These are phyloP conservation scores for Actias luna DNA, from an alignment of 2,888 invertebrate species.

Conservation along the genomic window DNA sequence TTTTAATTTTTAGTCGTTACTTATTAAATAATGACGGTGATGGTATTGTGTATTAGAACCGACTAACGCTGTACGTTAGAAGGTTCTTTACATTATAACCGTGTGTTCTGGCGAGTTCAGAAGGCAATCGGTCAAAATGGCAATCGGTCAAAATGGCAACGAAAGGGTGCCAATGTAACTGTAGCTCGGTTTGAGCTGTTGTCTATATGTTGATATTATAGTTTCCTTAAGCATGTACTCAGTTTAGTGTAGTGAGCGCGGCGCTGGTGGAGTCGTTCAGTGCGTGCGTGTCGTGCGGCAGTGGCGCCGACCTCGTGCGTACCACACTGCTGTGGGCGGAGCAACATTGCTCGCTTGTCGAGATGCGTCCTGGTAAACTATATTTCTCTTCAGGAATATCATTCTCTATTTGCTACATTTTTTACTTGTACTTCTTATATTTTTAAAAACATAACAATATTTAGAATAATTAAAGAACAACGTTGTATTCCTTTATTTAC, in stretches of 20 bases:
- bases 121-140: no score
- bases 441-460: no score
- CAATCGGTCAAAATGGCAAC: no score
- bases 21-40: no score
- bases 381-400: not conserved
- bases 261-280: conserved; percentile 95
- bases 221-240: conserved; percentile 63
- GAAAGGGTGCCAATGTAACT: no score
- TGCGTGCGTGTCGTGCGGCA: conserved; percentile 94
- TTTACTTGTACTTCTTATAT: not conserved
- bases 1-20: no score
- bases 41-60: no score
- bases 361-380: conserved; percentile 93
- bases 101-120: no score
- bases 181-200: not conserved
- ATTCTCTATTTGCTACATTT: not conserved
- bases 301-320: conserved; percentile 92
- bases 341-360: conserved; percentile 96
- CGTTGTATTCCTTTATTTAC: no score
- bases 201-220: not conserved
- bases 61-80: no score
- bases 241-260: conserved; percentile 96
- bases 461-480: no score
- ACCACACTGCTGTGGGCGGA: conserved; percentile 97
- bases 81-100: no score